Conservation (phyloP, 1,140 invertebrate species). For the Frieseomelitta varia region DNA sequence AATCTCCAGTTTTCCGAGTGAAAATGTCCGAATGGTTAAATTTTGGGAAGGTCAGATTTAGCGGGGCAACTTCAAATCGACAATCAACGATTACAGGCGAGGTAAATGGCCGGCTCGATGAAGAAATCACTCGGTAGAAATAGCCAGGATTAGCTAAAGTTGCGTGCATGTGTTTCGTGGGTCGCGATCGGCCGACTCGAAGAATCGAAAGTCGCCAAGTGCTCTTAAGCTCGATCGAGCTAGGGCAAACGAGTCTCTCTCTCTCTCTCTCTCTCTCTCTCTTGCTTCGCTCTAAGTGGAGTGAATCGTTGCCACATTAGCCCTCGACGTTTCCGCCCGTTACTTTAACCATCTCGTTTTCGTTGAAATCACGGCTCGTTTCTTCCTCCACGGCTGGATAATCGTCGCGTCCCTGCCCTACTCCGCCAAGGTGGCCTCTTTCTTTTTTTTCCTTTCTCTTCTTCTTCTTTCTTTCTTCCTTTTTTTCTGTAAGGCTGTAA, state of each 20-base stretch:
- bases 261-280: too few relatives aligned
- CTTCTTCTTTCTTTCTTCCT: too few relatives aligned
- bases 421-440: background rate
- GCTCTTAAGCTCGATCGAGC: slow-evolving; percentile 23
- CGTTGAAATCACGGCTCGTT: background rate
- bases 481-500: background rate
- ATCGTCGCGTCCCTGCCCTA: background rate
- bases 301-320: slow-evolving; percentile 2
- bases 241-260: background rate
- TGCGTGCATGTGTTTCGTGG: slow-evolving; percentile 6
- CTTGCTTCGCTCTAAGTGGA: background rate
- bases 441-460: too few relatives aligned
- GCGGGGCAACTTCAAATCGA: background rate
- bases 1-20: too few relatives aligned
- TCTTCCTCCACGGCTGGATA: background rate
- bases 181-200: background rate
- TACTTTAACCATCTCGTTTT: background rate
- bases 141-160: background rate
- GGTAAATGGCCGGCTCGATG: background rate
- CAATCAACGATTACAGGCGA: too few relatives aligned
- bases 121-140: slow-evolving; percentile 21
- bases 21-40: too few relatives aligned
- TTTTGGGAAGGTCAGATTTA: too few relatives aligned
- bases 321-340: slow-evolving; percentile 10
- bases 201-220: slow-evolving; percentile 1